A percentile compares a stretch with the other conserved stretches of the same genome.
These are phyloP conservation scores for Mycteria americana DNA, from an alignment of 2,797 vertebrate species.

Conservation along the genomic window DNA sequence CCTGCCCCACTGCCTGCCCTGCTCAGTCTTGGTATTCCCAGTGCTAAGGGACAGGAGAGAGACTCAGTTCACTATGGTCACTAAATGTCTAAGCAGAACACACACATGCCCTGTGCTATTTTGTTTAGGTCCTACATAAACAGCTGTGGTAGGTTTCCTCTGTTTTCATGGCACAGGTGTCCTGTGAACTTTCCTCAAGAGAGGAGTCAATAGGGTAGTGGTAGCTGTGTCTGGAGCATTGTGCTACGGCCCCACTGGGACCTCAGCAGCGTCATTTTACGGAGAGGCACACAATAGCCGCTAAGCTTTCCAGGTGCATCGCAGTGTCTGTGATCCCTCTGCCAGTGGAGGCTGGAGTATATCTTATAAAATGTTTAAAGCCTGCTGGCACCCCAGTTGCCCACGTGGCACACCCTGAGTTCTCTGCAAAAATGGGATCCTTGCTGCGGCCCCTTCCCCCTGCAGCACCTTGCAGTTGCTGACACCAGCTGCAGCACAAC, in stretches of 20 bases:
- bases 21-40: not conserved
- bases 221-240: not conserved
- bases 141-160: not conserved
- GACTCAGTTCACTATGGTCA: not conserved
- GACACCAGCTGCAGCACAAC: not conserved
- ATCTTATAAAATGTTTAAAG: not conserved
- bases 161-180: not conserved
- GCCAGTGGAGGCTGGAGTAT: not conserved
- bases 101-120: not conserved
- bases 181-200: not conserved
- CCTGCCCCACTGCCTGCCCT: not conserved
- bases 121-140: not conserved
- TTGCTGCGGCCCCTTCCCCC: not conserved
- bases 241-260: rapidly evolving
- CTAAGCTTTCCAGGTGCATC: not conserved
- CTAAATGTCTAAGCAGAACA: not conserved
- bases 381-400: not conserved
- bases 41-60: not conserved
- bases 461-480: not conserved
- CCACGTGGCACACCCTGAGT: rapidly evolving
- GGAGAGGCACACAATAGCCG: not conserved
- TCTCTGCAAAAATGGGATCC: not conserved
- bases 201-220: no score
- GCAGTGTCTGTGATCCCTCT: not conserved
- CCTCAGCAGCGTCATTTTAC: not conserved